Conservation (phyloP, 2,113 vertebrate species). For the Bubo scandiacus region DNA sequence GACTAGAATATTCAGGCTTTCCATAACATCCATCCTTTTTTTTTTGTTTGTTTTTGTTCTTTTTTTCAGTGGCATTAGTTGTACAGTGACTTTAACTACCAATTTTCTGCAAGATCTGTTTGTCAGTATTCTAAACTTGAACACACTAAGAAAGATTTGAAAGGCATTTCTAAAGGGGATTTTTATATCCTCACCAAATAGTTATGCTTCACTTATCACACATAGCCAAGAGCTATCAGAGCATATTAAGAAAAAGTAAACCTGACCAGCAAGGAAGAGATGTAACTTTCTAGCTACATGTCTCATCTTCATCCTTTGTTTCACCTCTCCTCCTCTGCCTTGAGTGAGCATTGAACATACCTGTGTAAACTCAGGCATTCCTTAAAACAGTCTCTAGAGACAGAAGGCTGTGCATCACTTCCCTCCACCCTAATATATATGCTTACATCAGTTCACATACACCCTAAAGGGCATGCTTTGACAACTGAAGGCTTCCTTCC, state of each 20-base stretch:
- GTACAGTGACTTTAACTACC: background rate
- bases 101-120: background rate
- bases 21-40: background rate
- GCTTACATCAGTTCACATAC: fast-evolving
- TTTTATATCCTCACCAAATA: background rate
- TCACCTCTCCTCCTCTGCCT: background rate
- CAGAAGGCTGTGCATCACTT: background rate
- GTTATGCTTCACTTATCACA: background rate
- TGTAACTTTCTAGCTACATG: background rate
- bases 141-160: background rate
- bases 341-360: background rate
- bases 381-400: background rate
- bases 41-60: too few species aligned
- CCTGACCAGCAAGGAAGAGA: background rate
- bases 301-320: background rate
- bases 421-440: background rate
- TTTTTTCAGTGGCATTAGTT: background rate
- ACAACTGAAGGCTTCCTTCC: background rate
- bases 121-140: background rate
- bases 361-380: background rate
- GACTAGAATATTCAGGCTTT: background rate
- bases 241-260: background rate
- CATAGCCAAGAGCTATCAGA: background rate
- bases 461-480: background rate
- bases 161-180: background rate